Evolutionary conservation across 2,113 vertebrate species (phyloP).

Genomic region (Boulengerochromis microlepis): DNA sequence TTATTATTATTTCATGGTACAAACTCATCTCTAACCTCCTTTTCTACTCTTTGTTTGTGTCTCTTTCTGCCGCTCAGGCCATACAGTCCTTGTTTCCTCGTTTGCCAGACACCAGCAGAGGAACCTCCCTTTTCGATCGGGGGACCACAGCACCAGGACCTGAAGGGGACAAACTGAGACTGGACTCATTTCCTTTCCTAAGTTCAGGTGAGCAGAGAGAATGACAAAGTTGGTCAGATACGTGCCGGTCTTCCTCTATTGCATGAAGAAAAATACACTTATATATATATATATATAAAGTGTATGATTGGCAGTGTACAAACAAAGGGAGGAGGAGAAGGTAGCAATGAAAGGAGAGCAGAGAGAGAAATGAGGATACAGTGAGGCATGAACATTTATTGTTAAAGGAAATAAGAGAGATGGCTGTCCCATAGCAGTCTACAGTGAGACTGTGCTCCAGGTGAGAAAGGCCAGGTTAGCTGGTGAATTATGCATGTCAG

Average conservation of each 20-base stretch:
- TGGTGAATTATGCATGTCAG: conserved; percentile 48
- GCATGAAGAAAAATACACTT: not conserved
- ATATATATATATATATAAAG: not conserved
- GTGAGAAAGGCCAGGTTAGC: conserved; percentile 43
- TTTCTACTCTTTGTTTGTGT: not conserved
- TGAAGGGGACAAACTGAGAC: conserved; percentile 81
- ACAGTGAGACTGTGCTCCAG: conserved; percentile 35
- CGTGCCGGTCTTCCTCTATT: not conserved
- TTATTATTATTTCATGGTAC: not conserved
- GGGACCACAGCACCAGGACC: conserved; percentile 64
- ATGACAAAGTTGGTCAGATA: not conserved
- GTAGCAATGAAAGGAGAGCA: not conserved
- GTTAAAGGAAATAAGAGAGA: conserved; percentile 62
- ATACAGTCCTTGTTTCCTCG: conserved; percentile 87
- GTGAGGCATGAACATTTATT: conserved; percentile 56
- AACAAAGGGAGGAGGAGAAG: conserved; percentile 15
- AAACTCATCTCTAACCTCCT: not conserved
- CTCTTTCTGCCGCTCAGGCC: conserved; percentile 56
- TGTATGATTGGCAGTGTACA: not conserved
- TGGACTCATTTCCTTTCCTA: conserved; percentile 84
- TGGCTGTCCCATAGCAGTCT: conserved; percentile 40
- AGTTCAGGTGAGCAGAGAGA: conserved; percentile 73
- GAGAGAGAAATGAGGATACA: conserved; percentile 38
- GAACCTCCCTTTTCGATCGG: conserved; percentile 76
- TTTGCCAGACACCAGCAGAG: conserved; percentile 76